phyloP scores from a whole-genome alignment of 2,113 vertebrate genomes.

The Haliaeetus leucogaster region DNA sequence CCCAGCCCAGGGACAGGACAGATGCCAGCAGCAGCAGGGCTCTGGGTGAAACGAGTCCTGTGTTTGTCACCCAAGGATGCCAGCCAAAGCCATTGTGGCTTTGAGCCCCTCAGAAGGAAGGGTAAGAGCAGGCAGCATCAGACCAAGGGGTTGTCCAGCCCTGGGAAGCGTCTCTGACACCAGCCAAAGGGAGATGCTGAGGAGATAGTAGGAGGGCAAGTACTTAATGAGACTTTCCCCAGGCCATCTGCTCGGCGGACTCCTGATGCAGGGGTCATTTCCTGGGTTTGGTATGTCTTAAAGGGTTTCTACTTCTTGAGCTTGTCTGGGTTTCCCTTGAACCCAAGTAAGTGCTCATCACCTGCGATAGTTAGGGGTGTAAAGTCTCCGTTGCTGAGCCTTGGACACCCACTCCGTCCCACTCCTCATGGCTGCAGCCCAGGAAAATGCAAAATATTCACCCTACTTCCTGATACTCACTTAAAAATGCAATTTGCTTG shows the following conservation, averaged over 20 bases:
- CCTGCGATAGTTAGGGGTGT: background rate
- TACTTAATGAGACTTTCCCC: background rate
- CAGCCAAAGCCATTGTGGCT: rapidly evolving
- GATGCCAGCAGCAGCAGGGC: background rate
- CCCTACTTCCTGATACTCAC: rapidly evolving
- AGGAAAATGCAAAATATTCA: background rate
- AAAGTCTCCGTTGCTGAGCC: background rate
- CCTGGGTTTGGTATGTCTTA: background rate
- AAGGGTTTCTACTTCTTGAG: background rate
- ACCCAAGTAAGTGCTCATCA: background rate
- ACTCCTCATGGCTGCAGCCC: background rate
- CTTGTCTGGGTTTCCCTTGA: background rate
- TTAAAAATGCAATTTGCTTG: background rate
- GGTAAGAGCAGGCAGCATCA: background rate
- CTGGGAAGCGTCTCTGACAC: background rate
- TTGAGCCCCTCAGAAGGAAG: background rate
- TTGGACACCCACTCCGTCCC: background rate
- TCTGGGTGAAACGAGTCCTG: background rate
- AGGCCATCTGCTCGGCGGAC: background rate
- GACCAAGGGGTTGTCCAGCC: background rate
- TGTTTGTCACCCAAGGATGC: background rate
- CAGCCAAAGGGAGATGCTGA: rapidly evolving
- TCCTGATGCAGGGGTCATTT: background rate
- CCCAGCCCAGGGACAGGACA: background rate
- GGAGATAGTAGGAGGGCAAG: background rate